Base-by-base conservation (phyloP, 2,797 vertebrate genomes). In the Poecilia gillii region DNA sequence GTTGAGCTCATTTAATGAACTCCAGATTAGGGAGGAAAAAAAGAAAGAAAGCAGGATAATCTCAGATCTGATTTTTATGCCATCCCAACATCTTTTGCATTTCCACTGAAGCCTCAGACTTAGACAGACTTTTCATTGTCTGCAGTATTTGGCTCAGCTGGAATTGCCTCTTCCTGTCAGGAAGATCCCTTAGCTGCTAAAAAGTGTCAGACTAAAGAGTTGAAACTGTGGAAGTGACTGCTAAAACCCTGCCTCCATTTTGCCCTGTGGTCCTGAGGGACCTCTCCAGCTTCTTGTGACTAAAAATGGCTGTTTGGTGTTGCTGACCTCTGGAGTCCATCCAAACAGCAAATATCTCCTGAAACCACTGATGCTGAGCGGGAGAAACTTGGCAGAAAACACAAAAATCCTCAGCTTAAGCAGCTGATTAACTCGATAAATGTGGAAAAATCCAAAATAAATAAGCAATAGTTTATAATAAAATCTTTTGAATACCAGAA, bases 191-290 rank as follows among this genome's bases (percentile, higher is more conserved):
- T 18, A 74, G 78, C 81, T 64, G 72, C 51, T 83, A 25, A 72
- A 77, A 59, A 47, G 76, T 2, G 2, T 66, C 72, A 72, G 49
- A 47, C 9, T 3, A 4, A 71, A 25, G 72, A 75, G 43, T 20
- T 80, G 80, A 45, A n/a, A 73, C 49, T 33, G 80, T 8, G 5
- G 47, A 70, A 78, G 73, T 43, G 3, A 75, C 73, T 73, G 36
- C 39, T 81, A 23, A 73, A 72, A 72, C 81, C 84, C 13, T 39
- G 31, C 39, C 39, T 68, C 78, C 73, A 31, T 43, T 82, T 81
- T 53, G 85, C 91, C 93, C 85, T 87, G 86, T 62, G 62, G 76
- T 89, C 90, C 88, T 59, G 76, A 79, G 78, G 87, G 85, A 85
- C 89, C 88, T 81, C 75, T 46, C 51, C 39, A 46, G 57, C 43